Conservation (phyloP, 2,888 invertebrate genomes). For the Allolobophora icterica region DNA sequence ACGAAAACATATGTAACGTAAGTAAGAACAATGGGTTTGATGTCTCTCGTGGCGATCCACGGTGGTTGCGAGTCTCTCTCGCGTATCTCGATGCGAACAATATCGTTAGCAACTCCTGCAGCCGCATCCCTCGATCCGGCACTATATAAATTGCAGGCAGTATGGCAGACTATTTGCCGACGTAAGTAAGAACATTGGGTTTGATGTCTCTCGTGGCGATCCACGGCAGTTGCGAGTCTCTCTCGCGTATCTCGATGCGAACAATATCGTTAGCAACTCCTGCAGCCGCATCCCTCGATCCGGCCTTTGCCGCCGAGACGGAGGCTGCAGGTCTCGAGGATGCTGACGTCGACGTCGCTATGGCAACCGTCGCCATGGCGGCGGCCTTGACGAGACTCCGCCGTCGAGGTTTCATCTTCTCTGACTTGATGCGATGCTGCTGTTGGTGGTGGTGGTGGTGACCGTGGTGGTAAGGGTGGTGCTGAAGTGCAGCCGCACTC, state of each 20-base stretch:
- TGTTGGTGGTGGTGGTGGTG: background rate
- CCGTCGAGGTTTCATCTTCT: background rate
- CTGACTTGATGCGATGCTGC: background rate
- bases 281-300: background rate
- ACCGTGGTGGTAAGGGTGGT: background rate
- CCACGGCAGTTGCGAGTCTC: conserved; percentile 5
- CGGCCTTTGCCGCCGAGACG: background rate
- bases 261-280: background rate
- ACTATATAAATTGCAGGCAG: background rate
- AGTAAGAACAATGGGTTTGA: background rate
- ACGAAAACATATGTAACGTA: too few species aligned
- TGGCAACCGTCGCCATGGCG: background rate
- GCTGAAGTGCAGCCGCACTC: background rate
- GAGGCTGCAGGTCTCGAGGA: background rate
- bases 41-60: conserved; percentile 2
- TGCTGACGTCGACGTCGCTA: background rate
- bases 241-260: conserved; percentile 23
- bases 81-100: conserved; percentile 22
- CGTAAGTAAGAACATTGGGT: background rate
- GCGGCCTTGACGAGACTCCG: conserved; percentile 11
- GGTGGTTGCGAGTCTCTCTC: background rate
- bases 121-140: background rate
- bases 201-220: background rate
- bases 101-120: background rate
- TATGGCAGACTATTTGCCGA: background rate